Conservation (phyloP, 2,113 vertebrate genomes). For the Centropus unirufus region DNA sequence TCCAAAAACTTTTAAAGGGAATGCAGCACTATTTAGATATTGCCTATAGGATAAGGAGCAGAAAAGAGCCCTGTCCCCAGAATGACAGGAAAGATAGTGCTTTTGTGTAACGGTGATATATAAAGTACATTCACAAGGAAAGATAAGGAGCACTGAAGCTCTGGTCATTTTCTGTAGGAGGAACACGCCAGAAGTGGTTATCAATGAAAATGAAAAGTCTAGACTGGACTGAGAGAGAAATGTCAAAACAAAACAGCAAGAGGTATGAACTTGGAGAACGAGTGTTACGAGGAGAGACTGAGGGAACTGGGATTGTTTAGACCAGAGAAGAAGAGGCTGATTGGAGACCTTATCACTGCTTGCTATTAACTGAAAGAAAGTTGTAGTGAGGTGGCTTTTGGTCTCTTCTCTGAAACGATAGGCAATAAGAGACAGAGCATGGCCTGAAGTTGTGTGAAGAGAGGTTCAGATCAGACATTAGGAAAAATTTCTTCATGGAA, state of each 20-base stretch:
- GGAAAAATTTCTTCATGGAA: too few species aligned
- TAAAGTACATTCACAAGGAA: not conserved
- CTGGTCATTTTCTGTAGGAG: not conserved
- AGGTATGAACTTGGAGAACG: too few species aligned
- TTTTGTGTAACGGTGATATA: not conserved
- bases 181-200: not conserved
- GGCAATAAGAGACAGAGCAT: too few species aligned
- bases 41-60: not conserved
- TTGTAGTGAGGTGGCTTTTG: too few species aligned
- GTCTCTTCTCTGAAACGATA: too few species aligned
- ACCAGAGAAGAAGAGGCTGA: too few species aligned
- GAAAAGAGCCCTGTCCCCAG: not conserved
- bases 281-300: too few species aligned
- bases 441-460: too few species aligned
- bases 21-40: not conserved
- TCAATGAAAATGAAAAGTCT: not conserved
- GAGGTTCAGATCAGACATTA: too few species aligned
- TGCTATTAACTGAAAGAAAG: too few species aligned
- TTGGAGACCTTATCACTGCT: too few species aligned
- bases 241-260: not conserved
- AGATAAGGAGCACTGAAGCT: not conserved
- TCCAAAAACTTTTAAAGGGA: not conserved
- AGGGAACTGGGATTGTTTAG: not conserved
- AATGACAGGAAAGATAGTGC: not conserved
- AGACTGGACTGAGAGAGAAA: not conserved